phyloP scores from a whole-genome alignment of 2,888 invertebrate species.

The Dryobotodes eremita region DNA sequence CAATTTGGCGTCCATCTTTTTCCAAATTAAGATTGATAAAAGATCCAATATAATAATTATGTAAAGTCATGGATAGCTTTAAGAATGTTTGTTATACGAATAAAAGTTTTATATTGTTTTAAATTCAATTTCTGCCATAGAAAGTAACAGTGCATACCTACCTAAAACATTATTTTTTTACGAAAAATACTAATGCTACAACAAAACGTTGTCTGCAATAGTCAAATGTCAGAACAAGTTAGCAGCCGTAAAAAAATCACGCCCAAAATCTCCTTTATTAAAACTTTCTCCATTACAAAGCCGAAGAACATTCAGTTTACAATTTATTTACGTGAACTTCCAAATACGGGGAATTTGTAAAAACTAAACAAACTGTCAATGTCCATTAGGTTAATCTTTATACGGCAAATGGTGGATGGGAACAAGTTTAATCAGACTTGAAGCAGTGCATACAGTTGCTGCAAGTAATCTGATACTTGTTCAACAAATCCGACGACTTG shows the following conservation, averaged over 20 bases:
- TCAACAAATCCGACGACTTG: constrained; percentile 79
- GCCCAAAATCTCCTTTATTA: constrained; percentile 41
- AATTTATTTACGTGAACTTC: constrained; percentile 53
- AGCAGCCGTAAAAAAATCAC: constrained; percentile 39
- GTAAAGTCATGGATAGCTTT: neutral
- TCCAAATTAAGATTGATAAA: constrained; percentile 6
- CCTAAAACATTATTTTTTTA: neutral
- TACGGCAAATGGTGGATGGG: constrained; percentile 69
- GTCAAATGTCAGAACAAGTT: constrained; percentile 51
- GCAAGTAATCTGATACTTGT: constrained; percentile 79
- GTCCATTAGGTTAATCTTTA: constrained; percentile 73
- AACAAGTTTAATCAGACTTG: constrained; percentile 77
- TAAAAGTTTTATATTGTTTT: neutral
- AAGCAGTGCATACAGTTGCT: constrained; percentile 66
- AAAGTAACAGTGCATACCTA: constrained; percentile 7
- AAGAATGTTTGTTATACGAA: neutral
- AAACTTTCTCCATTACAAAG: constrained; percentile 59
- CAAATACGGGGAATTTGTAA: constrained; percentile 64
- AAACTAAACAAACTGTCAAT: constrained; percentile 70
- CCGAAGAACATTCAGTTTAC: constrained; percentile 50
- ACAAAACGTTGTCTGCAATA: constrained; percentile 17
- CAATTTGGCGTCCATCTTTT: constrained; percentile 11
- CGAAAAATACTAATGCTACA: constrained; percentile 9
- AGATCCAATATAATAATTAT: neutral
- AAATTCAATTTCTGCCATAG: neutral